Evolutionary conservation across 1,140 invertebrate genomes (phyloP).

Genomic region (Brachionus manjavacas): DNA sequence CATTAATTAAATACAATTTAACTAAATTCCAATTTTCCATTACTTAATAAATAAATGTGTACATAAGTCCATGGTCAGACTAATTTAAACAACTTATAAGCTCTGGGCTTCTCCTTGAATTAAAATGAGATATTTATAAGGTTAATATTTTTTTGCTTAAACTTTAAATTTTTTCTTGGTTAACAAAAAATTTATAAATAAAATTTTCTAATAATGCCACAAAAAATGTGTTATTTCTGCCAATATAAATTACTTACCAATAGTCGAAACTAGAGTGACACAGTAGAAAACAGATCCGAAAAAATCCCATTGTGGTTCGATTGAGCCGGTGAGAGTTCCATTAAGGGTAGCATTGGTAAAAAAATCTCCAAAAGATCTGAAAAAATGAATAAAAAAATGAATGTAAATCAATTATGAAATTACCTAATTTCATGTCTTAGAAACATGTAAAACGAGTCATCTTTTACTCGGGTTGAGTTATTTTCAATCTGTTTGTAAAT

Average conservation of each 20-base stretch:
- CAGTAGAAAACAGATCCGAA: conserved; percentile 39
- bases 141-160: too few species aligned
- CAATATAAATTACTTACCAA: conserved; percentile 22
- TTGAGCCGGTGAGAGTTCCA: conserved; percentile 3
- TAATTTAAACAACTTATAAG: too few species aligned
- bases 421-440: conserved; percentile 14
- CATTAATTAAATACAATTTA: too few species aligned
- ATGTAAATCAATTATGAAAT: background rate
- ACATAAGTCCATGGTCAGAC: too few species aligned
- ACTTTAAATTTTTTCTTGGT: too few species aligned
- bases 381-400: background rate
- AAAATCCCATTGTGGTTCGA: conserved; percentile 41
- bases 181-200: too few species aligned
- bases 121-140: too few species aligned
- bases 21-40: too few species aligned
- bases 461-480: conserved; percentile 35
- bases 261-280: conserved; percentile 41
- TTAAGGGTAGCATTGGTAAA: conserved; percentile 24
- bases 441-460: conserved; percentile 8
- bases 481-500: conserved; percentile 39
- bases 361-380: conserved; percentile 12
- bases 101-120: too few species aligned
- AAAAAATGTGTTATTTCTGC: background rate
- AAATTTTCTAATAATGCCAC: background rate
- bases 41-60: too few species aligned